Percentiles rank a stretch among this genome's conserved stretches.
phyloP scores from a whole-genome alignment of 2,113 vertebrate species.

The Hiodon alosoides region DNA sequence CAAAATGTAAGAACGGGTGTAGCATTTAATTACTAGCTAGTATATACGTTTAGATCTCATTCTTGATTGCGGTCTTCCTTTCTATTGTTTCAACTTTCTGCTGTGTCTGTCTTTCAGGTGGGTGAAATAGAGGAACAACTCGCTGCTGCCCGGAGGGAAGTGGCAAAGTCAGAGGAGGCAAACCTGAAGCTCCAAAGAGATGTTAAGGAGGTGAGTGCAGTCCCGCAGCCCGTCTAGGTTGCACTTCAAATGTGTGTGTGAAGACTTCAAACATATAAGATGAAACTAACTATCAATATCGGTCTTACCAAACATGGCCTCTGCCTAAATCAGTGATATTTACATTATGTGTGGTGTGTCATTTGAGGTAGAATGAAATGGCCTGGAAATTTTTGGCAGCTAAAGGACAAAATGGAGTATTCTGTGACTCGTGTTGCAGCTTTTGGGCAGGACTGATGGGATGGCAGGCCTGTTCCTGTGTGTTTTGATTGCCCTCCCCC shows the following conservation, averaged over 20 bases:
- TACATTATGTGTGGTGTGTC: too few relatives aligned
- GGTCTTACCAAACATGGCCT: neutral
- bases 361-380: neutral
- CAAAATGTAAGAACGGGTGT: neutral
- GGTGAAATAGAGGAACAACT: constrained; percentile 87
- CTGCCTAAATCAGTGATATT: too few relatives aligned
- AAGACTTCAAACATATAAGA: neutral
- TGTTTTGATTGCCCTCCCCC: neutral
- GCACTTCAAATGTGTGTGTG: too few relatives aligned
- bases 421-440: neutral
- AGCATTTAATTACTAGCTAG: neutral
- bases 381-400: constrained; percentile 11
- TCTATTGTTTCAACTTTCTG: neutral
- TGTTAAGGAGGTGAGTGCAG: constrained; percentile 77
- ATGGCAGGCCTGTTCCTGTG: constrained; percentile 7
- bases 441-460: constrained; percentile 15
- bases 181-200: constrained; percentile 84
- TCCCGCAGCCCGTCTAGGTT: neutral
- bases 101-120: constrained; percentile 58
- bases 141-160: constrained; percentile 76
- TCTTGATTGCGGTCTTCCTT: neutral
- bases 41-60: neutral
- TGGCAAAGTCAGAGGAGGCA: constrained; percentile 80
- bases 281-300: neutral
- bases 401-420: neutral